Base-by-base conservation (phyloP, 2,797 vertebrate genomes). In the Distichodus sexfasciatus region DNA sequence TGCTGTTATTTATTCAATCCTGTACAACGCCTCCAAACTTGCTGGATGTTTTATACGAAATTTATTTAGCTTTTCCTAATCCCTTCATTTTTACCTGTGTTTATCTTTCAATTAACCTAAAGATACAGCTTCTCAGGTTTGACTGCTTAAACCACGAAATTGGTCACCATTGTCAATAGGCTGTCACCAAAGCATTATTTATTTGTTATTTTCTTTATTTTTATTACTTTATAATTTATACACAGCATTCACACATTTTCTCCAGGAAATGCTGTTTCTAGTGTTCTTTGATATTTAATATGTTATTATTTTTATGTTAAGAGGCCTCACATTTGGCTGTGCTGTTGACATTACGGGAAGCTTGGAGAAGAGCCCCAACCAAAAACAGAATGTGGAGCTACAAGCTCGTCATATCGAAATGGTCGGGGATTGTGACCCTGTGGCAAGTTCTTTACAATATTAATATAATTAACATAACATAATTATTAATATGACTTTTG, bases 261-360 rank as follows among this genome's bases (percentile, higher is more conserved):
- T 26, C 6, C 6, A 17, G 5, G 7, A 4, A 44, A 40, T 2
- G 1, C n/a, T 47, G 12, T 24, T 17, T 41, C 21, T 8, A 26
- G 47, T 21, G 11, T 40, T 10, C 29, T 33, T n/a, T n/a, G 6
- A 40, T 60, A 26, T 35, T 8, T 11, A 24, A 51, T 21, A 9
- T 60, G 14, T 71, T 17, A 41, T 12, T 38, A 6, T 48, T 8
- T 44, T 29, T 4, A 57, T 69, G 46, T 71, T 3, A 23, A 98
- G 97, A 78, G 87, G 84, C 55, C 80, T 97, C 61, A 87, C 90
- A 36, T 96, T 95, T 73, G 96, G 96, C 15, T 92, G 96, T 0
- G 91, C 97, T 1, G 92, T 99, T 5, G 92, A 96, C 87, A 85
- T 96, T 47, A 87, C 85, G 0, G 96, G 97, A 12, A 75, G 82